A percentile compares a stretch with the other conserved stretches of the same genome.
phyloP scores from a whole-genome alignment of 2,888 invertebrate species.

The Caenorhabditis drosophilae region DNA sequence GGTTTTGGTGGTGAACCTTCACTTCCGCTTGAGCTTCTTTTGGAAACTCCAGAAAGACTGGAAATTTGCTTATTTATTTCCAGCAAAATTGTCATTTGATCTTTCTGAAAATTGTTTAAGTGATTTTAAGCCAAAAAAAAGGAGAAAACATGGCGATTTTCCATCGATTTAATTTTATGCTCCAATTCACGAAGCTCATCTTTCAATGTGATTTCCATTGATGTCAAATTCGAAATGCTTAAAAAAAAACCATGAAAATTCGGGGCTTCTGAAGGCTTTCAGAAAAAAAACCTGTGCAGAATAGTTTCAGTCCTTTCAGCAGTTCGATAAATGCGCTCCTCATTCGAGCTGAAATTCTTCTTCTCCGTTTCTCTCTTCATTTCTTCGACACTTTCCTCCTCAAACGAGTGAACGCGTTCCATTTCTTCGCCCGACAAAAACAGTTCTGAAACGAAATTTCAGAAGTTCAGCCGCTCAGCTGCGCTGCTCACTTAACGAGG shows the following conservation, averaged over 20 bases:
- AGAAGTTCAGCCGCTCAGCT: constrained; percentile 72
- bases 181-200: constrained; percentile 53
- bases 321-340: constrained; percentile 71
- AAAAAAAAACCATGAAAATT: no score
- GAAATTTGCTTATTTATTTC: constrained; percentile 45
- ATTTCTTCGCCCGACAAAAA: constrained; percentile 91
- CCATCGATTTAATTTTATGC: constrained; percentile 49
- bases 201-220: constrained; percentile 48
- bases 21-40: constrained; percentile 17
- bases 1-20: background rate
- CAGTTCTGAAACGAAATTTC: constrained; percentile 82
- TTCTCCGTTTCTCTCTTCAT: constrained; percentile 84
- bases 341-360: constrained; percentile 69
- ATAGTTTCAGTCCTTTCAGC: constrained; percentile 71
- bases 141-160: constrained; percentile 39
- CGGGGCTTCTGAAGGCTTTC: no score
- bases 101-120: constrained; percentile 37
- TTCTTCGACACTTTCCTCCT: constrained; percentile 96
- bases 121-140: background rate
- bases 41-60: constrained; percentile 11
- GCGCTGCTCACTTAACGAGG: constrained; percentile 54
- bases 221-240: constrained; percentile 70
- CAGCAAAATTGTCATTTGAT: constrained; percentile 48
- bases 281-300: constrained; percentile 25
- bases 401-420: constrained; percentile 92